These are phyloP conservation scores for Nautilus pompilius DNA, from an alignment of 1,140 invertebrate species.

Conservation along the genomic window DNA sequence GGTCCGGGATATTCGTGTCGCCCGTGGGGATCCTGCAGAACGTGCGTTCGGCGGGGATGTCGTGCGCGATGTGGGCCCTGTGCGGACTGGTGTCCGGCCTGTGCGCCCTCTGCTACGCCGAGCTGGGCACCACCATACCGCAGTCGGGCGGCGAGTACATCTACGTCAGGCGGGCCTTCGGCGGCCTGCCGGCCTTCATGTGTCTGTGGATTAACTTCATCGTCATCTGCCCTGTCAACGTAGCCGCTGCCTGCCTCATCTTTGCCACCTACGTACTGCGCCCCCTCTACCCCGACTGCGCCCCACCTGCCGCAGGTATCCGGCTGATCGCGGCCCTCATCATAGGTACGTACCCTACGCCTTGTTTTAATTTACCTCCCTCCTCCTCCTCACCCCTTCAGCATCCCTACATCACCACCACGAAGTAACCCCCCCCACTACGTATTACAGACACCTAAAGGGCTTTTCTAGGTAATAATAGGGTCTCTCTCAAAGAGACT, in stretches of 20 bases:
- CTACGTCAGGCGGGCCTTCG: constrained; percentile 90
- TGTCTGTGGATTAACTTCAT: constrained; percentile 82
- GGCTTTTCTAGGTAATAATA: too few species aligned
- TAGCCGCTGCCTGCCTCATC: constrained; percentile 92
- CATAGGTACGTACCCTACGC: constrained; percentile 41
- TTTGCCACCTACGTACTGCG: constrained; percentile 93
- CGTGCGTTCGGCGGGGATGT: constrained; percentile 78
- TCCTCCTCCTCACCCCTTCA: too few species aligned
- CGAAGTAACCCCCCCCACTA: too few species aligned
- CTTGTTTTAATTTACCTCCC: too few species aligned
- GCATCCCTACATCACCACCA: too few species aligned
- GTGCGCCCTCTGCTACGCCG: constrained; percentile 86
- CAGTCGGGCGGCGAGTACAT: constrained; percentile 97
- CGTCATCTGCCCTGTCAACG: constrained; percentile 75
- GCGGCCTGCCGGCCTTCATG: constrained; percentile 73
- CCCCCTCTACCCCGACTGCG: constrained; percentile 69
- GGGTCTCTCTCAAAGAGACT: too few species aligned
- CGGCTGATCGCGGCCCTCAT: constrained; percentile 35
- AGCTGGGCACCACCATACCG: constrained; percentile 88
- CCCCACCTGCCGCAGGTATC: constrained; percentile 27
- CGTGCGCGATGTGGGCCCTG: constrained; percentile 75
- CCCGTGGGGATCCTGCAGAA: constrained; percentile 82
- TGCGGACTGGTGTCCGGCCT: constrained; percentile 78
- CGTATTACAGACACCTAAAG: too few species aligned
- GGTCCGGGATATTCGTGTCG: constrained; percentile 93